Conservation (phyloP, 2,113 vertebrate genomes). For the Mesitornis unicolor region DNA sequence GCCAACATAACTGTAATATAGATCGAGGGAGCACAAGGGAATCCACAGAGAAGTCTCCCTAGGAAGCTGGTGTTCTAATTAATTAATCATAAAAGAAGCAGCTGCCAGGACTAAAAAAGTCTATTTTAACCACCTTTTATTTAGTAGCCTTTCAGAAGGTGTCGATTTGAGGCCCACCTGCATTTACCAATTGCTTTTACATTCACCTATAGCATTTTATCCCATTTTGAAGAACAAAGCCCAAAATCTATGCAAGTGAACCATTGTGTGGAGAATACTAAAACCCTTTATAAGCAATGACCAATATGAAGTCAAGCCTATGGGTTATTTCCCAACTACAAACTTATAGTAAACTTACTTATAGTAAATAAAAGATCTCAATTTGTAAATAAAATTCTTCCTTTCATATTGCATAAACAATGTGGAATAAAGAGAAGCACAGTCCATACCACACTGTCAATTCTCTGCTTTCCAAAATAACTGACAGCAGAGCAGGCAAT, state of each 20-base stretch:
- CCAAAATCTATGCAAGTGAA: not conserved
- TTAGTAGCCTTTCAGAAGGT: accelerated
- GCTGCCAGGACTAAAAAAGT: not conserved
- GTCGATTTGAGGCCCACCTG: not conserved
- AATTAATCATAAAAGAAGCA: not conserved
- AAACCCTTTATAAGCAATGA: not conserved
- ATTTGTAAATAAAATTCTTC: not conserved
- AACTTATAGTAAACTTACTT: not conserved
- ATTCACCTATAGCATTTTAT: not conserved
- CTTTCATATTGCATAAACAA: not conserved
- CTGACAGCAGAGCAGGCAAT: not conserved
- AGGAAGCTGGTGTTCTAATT: constrained; percentile 12
- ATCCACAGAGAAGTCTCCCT: not conserved
- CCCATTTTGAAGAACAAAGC: not conserved
- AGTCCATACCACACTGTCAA: not conserved
- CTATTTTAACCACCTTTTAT: not conserved
- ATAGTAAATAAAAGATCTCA: not conserved
- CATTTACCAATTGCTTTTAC: not conserved
- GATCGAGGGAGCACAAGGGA: not conserved
- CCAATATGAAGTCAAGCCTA: not conserved
- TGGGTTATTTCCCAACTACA: not conserved
- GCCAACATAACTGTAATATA: not conserved
- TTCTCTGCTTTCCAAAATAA: not conserved
- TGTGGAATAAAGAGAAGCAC: not conserved
- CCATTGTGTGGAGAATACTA: not conserved